phyloP scores from a whole-genome alignment of 2,888 invertebrate species.

The Tridacna gigas region DNA sequence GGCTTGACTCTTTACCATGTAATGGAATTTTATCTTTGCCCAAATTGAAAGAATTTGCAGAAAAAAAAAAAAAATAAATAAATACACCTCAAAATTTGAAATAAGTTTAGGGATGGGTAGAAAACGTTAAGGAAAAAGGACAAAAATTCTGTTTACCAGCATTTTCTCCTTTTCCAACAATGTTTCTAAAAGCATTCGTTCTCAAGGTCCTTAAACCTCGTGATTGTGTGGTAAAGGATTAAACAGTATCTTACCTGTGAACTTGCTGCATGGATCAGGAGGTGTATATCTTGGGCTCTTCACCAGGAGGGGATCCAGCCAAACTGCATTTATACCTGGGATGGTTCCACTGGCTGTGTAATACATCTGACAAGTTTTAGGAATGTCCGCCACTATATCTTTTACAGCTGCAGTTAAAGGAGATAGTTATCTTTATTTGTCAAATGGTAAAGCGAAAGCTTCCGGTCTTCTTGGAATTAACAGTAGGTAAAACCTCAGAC shows the following conservation, averaged over 20 bases:
- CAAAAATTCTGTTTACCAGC: not conserved
- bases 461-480: too few relatives aligned
- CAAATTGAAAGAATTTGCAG: too few relatives aligned
- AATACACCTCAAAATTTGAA: not conserved
- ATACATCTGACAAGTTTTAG: constrained; percentile 68
- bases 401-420: constrained; percentile 74
- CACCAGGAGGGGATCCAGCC: constrained; percentile 73
- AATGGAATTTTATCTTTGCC: too few relatives aligned
- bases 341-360: constrained; percentile 65
- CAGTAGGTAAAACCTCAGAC: too few relatives aligned
- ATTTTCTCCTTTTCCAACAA: not conserved
- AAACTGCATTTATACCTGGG: constrained; percentile 63
- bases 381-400: constrained; percentile 73
- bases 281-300: constrained; percentile 74
- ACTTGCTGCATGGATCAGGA: constrained; percentile 62
- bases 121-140: not conserved
- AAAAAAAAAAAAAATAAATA: not conserved
- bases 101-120: not conserved
- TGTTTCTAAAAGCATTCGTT: not conserved
- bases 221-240: not conserved
- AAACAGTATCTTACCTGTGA: constrained; percentile 67
- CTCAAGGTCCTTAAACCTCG: too few relatives aligned
- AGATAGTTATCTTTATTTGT: too few relatives aligned
- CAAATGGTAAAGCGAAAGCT: too few relatives aligned
- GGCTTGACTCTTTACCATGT: too few relatives aligned